Evolutionary conservation across 2,888 invertebrate species (phyloP), one percentile per base, ranked within the genome.

Genomic region (Philaethria dido): DNA sequence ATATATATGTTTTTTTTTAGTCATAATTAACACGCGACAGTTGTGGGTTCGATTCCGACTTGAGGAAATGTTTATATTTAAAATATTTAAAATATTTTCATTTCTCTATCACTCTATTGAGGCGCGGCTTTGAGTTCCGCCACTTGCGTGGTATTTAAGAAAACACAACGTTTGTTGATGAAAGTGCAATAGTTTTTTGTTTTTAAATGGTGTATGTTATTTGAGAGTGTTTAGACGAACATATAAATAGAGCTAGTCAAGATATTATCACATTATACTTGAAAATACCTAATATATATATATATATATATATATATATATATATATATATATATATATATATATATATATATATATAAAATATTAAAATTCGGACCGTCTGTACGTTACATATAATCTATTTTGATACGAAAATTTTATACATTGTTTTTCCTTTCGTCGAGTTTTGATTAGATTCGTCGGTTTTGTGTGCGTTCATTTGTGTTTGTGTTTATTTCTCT

Each of bases 371-470:
- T n/a, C n/a, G n/a, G 66, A 59, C 45, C 66, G 69, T 63, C 69
- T 71, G 71, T 71, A 69, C 66, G 62, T 67, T 67, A 25, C 63
- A 69, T 70, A 69, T 69, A 69, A 68, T 55, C 64, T 68, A 64
- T 69, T 69, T 69, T 69, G 62, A 71, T 50, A 39, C 45, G 29
- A 66, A 68, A 67, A 63, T 64, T 64, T 33, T 50, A 25, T 62
- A 59, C 50, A 68, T 50, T 60, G 63, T 66, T 71, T 69, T 64
- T 64, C 63, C 54, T 25, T 66, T 52, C 29, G 61, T 55, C 52
- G 11, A 44, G 16, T 61, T 59, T 61, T 55, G 42, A 47, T 61
- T 66, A 45, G 62, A 44, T 55, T 62, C 6, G 55, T 33, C 20
- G 18, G 18, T 42, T 48, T 18, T 64, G 47, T 55, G 20, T 57